Evolutionary conservation across 2,888 invertebrate species (phyloP).

Genomic region (Seira sanloemensis): DNA sequence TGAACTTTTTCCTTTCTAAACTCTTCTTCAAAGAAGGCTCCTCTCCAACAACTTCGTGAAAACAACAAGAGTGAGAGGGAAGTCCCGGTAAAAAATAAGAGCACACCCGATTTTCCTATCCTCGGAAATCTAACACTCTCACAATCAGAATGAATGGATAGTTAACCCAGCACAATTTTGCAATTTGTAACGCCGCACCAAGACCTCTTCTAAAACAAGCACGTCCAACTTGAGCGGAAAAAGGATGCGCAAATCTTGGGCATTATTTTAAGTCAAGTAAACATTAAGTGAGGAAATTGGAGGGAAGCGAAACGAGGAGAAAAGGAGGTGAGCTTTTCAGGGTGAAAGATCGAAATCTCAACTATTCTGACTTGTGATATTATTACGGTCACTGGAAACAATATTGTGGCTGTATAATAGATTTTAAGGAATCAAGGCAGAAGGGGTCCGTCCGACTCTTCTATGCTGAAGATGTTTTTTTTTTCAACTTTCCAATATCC

Average conservation of each 20-base stretch:
- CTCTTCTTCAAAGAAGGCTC: neutral
- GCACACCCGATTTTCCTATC: neutral
- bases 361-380: neutral
- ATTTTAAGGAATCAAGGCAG: neutral
- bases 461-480: neutral
- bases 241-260: constrained; percentile 67
- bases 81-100: neutral
- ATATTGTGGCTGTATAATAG: neutral
- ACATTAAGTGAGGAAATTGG: constrained; percentile 52
- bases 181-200: constrained; percentile 43
- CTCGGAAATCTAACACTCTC: neutral
- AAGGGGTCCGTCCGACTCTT: neutral
- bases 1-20: neutral
- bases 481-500: neutral
- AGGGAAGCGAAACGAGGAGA: neutral
- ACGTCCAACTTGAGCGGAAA: constrained; percentile 60
- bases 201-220: constrained; percentile 41
- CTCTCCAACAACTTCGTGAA: neutral
- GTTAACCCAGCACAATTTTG: neutral
- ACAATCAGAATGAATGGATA: neutral
- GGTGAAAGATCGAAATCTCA: constrained; percentile 61
- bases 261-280: constrained; percentile 59
- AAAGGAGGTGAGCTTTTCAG: constrained; percentile 25
- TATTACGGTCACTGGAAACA: neutral
- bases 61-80: neutral